These are phyloP conservation scores for Pachycephala philippinensis DNA, from an alignment of 2,113 vertebrate species.

Conservation along the genomic window DNA sequence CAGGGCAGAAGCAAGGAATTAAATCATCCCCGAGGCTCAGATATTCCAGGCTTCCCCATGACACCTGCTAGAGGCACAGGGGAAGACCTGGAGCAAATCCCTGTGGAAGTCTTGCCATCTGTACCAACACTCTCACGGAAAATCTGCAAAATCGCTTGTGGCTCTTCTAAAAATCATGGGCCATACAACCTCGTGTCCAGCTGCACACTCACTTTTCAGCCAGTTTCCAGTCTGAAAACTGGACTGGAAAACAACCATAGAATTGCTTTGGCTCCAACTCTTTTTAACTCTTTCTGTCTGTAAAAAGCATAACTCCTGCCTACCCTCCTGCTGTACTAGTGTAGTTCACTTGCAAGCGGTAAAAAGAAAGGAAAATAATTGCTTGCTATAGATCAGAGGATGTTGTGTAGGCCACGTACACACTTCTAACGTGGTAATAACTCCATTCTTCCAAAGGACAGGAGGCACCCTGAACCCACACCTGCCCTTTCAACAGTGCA, in stretches of 20 bases:
- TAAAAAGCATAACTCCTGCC: not conserved
- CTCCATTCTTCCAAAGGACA: not conserved
- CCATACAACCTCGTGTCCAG: accelerated
- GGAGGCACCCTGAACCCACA: not conserved
- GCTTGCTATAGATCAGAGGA: not conserved
- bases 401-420: not conserved
- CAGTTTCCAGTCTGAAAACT: not conserved
- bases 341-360: not conserved
- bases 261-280: not conserved
- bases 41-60: not conserved
- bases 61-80: not conserved
- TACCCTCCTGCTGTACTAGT: not conserved
- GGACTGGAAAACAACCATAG: not conserved
- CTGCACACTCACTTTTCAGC: not conserved
- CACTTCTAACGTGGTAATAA: not conserved
- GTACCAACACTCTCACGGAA: not conserved
- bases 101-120: not conserved
- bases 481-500: not conserved
- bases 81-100: not conserved
- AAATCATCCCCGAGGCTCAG: not conserved
- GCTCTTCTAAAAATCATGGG: not conserved
- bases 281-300: not conserved
- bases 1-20: conserved; percentile 21
- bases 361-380: not conserved
- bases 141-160: not conserved